Base-by-base conservation (phyloP, 2,113 vertebrate genomes). In the Enhydra lutris region DNA sequence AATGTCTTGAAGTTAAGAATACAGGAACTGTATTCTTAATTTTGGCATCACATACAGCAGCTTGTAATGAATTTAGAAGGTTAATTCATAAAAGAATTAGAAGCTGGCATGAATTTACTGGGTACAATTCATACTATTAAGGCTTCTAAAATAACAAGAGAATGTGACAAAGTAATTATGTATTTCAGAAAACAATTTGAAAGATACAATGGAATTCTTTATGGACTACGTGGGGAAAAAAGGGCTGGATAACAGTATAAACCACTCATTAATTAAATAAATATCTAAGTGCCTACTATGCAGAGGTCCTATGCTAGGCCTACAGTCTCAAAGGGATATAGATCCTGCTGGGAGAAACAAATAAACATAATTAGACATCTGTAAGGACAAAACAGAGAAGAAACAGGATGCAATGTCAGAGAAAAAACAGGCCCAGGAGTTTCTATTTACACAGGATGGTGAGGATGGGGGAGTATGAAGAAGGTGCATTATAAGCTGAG, bases 31-130 rank as follows among this genome's bases (percentile, higher is more conserved):
- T 65, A 47, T 82, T 91, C 65, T 87, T 74, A 73, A 91, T 55
- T 88, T 36, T 95, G 23, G 21, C 52, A 84, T 47, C 31, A 61
- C 7, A n/a, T 42, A 15, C 1, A 89, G 39, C 26, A 96, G 23
- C 69, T 36, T 93, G 47, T 78, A 94, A 74, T 73, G 34, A 87
- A 78, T 91, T 95, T 61, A 79, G 55, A 39, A 80, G 34, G 29
- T 84, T 76, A 87, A 88, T 55, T 93, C 69, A 95, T 47, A 89
- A 80, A 17, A 91, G 20, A 79, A 74, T 67, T 79, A 61, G 95
- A 93, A 93, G 55, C 11, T 71, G 45, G 55, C 34, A 74, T 52
- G 31, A 91, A 87, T 79, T 95, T 80, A 93, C 47, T 84, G 80
- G 39, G 24, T 42, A 65, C 26, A 94, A 91, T 39, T 80, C 47